Evolutionary conservation across 2,888 invertebrate species (phyloP), one percentile per base, ranked within the genome.

Genomic region (Hedya salicella): DNA sequence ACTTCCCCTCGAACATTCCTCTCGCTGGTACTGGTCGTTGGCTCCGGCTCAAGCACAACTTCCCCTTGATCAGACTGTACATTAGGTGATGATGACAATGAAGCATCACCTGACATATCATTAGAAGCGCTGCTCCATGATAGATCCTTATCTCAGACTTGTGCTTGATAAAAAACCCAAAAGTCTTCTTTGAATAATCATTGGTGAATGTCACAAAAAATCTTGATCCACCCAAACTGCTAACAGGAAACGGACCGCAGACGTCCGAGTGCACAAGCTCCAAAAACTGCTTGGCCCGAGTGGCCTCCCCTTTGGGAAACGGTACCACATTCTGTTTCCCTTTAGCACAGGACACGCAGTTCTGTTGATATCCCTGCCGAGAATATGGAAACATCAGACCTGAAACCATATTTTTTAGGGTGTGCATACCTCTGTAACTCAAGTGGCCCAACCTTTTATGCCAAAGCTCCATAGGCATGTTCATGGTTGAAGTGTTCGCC

Each of bases 1-100:
- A 39, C n/a, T 39, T 39, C 39, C 39, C 39, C 39, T 39, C 39
- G 39, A 39, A n/a, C 39, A 39, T 39, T 39, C 25, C 39, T 13
- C 39, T 39, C 39, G 39, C n/a, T 39, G n/a, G n/a, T n/a, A n/a
- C n/a, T n/a, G n/a, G n/a, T n/a, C n/a, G n/a, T 14, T 14, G 40
- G 40, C 40, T 40, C 40, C 40, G 40, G 40, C 14, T 14, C 40
- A 40, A 40, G 40, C 14, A 14, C 40, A n/a, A n/a, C 40, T 40
- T 40, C 40, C 40, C 14, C 40, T 40, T 6, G 25, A 25, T 4
- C 25, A 25, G 6, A 6, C 25, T 25, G 25, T 25, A 3, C 6
- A 4, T 25, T 6, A 25, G 25, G 25, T n/a, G n/a, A n/a, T 25
- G 25, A 25, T 6, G 25, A 25, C 25, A 25, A 6, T 6, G 6